Evolutionary conservation across 2,113 vertebrate genomes (phyloP), one percentile per base, ranked within the genome.

Genomic region (Oryzias celebensis): DNA sequence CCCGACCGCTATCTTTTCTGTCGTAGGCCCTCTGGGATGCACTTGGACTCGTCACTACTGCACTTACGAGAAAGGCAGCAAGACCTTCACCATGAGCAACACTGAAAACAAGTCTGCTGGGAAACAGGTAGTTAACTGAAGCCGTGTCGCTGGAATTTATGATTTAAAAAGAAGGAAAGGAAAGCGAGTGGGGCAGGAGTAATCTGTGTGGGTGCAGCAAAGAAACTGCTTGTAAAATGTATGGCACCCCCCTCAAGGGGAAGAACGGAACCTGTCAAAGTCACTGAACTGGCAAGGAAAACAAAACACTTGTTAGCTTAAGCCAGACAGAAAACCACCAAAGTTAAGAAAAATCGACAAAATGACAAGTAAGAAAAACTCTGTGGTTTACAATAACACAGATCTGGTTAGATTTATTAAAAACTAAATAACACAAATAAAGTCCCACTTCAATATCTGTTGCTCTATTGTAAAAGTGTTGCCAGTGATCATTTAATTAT

Each of bases 11-110:
- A 13, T 64, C 62, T 77, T 58, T 53, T 85, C 48, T 15, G 49
- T 75, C 58, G 44, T 44, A 99, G 97, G 97, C 83, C 97, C 96
- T 2, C 93, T 99, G 74, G 97, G 97, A 52, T 98, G 95, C 89
- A 94, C 95, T 0, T 99, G 97, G 97, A 90, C 90, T 17, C 96
- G 97, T 64, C 96, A 99, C 88, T 99, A 99, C 83, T 99, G 97
- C 86, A 96, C 94, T 1, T 99, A 98, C 0, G 95, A 97, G 61
- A 99, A 98, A 85, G 92, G 93, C 81, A 95, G 91, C 84, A 98
- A 97, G 83, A 93, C 93, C 31, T 99, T 99, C 70, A 92, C 92
- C 41, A 98, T 99, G 96, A 95, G 92, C 73, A 91, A 91, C 88
- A 93, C 93, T 20, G 97, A 99, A 82, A 91, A 91, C 75, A 99